Evolutionary conservation across 1,140 invertebrate species (phyloP).

Genomic region (Brachystomella parvula): DNA sequence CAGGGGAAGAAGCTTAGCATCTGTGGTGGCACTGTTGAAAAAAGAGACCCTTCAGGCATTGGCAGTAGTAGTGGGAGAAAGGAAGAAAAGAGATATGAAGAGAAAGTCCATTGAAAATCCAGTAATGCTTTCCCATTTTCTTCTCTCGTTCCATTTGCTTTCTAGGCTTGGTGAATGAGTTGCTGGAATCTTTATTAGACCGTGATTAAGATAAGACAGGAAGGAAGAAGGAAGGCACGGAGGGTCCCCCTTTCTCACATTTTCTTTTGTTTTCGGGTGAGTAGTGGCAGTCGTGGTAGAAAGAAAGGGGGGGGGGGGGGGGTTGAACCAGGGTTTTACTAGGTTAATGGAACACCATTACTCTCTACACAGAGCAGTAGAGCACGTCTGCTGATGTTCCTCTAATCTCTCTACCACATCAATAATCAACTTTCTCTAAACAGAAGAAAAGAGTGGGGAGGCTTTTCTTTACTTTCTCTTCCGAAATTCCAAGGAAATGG

Average conservation of each 20-base stretch:
- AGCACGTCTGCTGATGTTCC: not conserved
- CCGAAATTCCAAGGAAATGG: too few relatives aligned
- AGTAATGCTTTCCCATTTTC: constrained; percentile 5
- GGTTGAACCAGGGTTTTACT: not conserved
- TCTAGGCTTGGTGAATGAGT: not conserved
- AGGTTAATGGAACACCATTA: constrained; percentile 9
- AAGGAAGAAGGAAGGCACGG: not conserved
- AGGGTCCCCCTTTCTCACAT: not conserved
- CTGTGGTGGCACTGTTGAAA: too few relatives aligned
- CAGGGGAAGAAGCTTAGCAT: too few relatives aligned
- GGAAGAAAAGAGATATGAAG: too few relatives aligned
- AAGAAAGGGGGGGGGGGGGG: not conserved
- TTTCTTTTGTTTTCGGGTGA: not conserved
- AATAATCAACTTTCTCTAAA: not conserved
- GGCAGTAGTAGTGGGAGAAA: too few relatives aligned
- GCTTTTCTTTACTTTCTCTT: too few relatives aligned
- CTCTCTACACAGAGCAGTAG: not conserved
- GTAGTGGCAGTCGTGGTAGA: not conserved
- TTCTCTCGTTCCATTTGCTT: not conserved
- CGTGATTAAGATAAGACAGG: constrained; percentile 4
- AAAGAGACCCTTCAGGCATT: too few relatives aligned
- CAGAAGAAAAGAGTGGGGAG: not conserved
- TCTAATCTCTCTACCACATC: not conserved
- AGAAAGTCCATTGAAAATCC: too few relatives aligned
- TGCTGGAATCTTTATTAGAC: constrained; percentile 9